Base-by-base conservation (phyloP, 1,140 invertebrate species). In the Bradynema listronoti region DNA sequence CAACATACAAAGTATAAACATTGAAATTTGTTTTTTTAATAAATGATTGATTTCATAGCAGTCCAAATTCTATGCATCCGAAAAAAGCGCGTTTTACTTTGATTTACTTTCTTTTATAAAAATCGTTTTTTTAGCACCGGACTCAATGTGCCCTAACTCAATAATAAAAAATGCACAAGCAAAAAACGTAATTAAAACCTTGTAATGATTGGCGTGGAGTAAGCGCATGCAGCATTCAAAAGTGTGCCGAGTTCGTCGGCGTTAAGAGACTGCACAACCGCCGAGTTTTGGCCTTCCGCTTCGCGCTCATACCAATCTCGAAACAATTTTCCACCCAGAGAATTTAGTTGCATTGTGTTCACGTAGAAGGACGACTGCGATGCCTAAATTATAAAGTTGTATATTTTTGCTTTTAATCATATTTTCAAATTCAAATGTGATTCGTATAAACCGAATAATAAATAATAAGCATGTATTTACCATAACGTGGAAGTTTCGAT, bases 261-360 rank as follows among this genome's bases (percentile, higher is more conserved):
- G 27, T 66, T 25, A 4, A 70, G 24, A 1, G 56, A 39, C 19
- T 51, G 33, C 16, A 50, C 33, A 16, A 71, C 69, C 4, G 42
- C 45, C 29, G 63, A 41, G n/a, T 6, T n/a, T 71, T 67, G 56
- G 29, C 65, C 66, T 30, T 30, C 41, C 11, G 27, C 30, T 52
- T 72, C 52, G 33, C 47, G 22, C 9, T 58, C 41, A 30, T 57
- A 65, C 68, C 68, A 71, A 5, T 61, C 51, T 25, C 29, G 25
- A 30, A 69, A 69, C 11, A 71, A 32, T 16, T 36, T 36, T 7
- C 68, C 69, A 27, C 69, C 68, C 14, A 69, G 33, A 9, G 61
- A 46, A 7, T 63, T 63, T n/a, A 69, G 53, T 16, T 61, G 19
- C 7, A 53, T 39, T 1, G 64, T 30, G 42, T 69, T 66, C 16